A percentile compares a stretch with the other conserved stretches of the same genome.
Conservation (phyloP, 2,888 invertebrate species). For the Drosophila imparisetae region DNA sequence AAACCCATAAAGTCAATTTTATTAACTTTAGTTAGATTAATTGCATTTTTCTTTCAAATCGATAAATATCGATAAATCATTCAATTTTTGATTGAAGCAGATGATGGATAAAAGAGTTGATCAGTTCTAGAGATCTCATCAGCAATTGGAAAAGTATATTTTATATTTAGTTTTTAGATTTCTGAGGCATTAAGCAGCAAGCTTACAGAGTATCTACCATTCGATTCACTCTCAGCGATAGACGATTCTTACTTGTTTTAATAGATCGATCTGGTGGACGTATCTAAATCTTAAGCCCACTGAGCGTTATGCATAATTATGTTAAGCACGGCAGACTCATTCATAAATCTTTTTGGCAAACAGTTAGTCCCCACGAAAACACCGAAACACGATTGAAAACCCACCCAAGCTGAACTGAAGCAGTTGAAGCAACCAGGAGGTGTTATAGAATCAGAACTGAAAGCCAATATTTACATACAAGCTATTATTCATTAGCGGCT, state of each 20-base stretch:
- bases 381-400: neutral
- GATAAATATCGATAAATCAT: neutral
- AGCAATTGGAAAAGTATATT: neutral
- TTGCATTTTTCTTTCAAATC: neutral
- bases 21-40: neutral
- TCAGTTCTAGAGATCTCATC: neutral
- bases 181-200: neutral
- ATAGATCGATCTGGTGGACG: constrained; percentile 48
- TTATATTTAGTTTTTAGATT: neutral
- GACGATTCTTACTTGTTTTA: constrained; percentile 26
- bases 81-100: fast-evolving
- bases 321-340: constrained; percentile 64
- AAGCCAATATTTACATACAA: constrained; percentile 58
- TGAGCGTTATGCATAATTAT: constrained; percentile 62
- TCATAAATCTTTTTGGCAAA: constrained; percentile 68
- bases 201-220: neutral
- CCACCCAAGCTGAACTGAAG: constrained; percentile 18
- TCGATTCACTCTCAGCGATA: neutral
- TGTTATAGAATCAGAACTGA: constrained; percentile 21
- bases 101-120: neutral
- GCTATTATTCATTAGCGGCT: constrained; percentile 65
- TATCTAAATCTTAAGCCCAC: constrained; percentile 34
- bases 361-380: constrained; percentile 16
- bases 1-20: neutral
- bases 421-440: neutral